Evolutionary conservation across 2,888 invertebrate species (phyloP).

Genomic region (Apodemia hepburni): DNA sequence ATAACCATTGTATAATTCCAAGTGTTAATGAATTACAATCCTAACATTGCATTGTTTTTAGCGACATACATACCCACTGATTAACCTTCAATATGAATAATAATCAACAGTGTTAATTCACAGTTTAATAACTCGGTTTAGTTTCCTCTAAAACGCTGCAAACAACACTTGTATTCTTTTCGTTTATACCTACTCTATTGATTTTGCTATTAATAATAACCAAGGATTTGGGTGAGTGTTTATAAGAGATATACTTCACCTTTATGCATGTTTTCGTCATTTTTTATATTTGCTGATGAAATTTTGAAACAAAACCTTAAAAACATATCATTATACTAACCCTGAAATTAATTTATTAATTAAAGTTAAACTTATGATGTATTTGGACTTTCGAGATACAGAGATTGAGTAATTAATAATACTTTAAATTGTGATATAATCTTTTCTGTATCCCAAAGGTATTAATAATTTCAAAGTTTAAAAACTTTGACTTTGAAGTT

Average conservation of each 20-base stretch:
- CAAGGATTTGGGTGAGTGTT: slow-evolving; percentile 21
- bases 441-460: neutral
- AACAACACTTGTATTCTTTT: slow-evolving; percentile 7
- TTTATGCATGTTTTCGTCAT: slow-evolving; percentile 17
- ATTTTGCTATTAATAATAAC: slow-evolving; percentile 4
- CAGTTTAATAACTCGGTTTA: slow-evolving; percentile 14
- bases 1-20: slow-evolving; percentile 3
- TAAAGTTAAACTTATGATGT: neutral
- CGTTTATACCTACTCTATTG: neutral
- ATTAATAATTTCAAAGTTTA: too few relatives aligned
- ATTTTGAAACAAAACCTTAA: slow-evolving; percentile 4
- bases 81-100: slow-evolving; percentile 22
- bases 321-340: neutral
- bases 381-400: neutral
- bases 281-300: slow-evolving; percentile 1
- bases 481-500: too few relatives aligned
- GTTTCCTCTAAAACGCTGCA: slow-evolving; percentile 10
- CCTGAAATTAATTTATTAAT: neutral
- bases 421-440: neutral
- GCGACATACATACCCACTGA: slow-evolving; percentile 10
- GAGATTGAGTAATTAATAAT: neutral
- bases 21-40: slow-evolving; percentile 10
- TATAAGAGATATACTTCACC: slow-evolving; percentile 6
- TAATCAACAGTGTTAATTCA: slow-evolving; percentile 22
- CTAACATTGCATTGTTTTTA: slow-evolving; percentile 10